Base-by-base conservation (phyloP, 1,140 invertebrate species). In the Heliconius nattereri region DNA sequence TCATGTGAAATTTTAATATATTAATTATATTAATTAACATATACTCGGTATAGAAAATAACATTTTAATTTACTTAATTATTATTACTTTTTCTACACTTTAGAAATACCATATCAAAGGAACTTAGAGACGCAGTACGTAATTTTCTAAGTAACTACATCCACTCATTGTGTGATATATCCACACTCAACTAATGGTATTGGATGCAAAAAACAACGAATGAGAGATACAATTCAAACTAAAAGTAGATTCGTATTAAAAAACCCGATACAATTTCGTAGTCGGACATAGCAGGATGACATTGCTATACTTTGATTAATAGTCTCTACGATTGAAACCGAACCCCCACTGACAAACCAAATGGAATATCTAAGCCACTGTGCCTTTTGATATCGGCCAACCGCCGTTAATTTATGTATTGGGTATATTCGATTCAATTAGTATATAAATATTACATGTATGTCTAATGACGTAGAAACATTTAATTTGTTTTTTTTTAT, bases 251-350 rank as follows among this genome's bases (percentile, higher is more conserved):
- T 79, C 81, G 74, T 82, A 77, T 79, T 85, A 87, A 88, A 89
- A 87, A 85, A 84, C 76, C 66, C 84, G 85, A 90, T 88, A 88
- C 88, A 87, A 89, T 85, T 88, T 81, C 80, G 84, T 89, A 88
- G 85, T 90, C 84, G 85, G 85, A 81, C 79, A 85, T 87, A 85
- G 85, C 85, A 83, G 88, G 89, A 94, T 94, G 93, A 94, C 93
- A 94, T 84, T 88, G 92, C 93, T 89, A 78, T 90, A 90, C 89
- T 87, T 81, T 94, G 93, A 94, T 94, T 93, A 93, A 94, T 94
- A 87, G 92, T 93, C 85, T 86, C 86, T 85, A 88, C 90, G 88
- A 94, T 93, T 92, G 92, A 90, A 90, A 88, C 76, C 82, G 89
- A 88, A 83, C 92, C 93, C 93, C 93, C 91, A 93, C 93, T 91